Conservation (phyloP, 92 coral and sea anemone genomes). For the Diadumene lineata region DNA sequence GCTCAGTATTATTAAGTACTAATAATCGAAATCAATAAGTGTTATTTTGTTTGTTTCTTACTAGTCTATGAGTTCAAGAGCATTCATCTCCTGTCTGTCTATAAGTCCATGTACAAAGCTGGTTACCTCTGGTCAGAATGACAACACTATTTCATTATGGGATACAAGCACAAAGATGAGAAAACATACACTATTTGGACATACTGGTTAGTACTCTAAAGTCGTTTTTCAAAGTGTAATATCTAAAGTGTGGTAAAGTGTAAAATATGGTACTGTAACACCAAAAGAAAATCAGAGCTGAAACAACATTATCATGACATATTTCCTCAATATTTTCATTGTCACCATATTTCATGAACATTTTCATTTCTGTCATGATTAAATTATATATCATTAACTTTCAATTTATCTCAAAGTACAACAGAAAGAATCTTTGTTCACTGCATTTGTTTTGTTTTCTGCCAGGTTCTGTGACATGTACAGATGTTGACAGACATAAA, state of each 20-base stretch:
- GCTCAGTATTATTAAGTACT: not conserved
- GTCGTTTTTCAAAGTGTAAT: not conserved
- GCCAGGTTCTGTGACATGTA: constrained; percentile 83
- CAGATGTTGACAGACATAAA: constrained; percentile 85
- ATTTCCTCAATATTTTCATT: too few relatives aligned
- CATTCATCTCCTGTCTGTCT: constrained; percentile 79
- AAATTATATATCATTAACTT: too few relatives aligned
- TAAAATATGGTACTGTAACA: too few relatives aligned
- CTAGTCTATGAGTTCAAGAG: constrained; percentile 80
- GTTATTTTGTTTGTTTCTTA: constrained; percentile 4
- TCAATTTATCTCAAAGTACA: too few relatives aligned
- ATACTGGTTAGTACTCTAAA: constrained; percentile 53
- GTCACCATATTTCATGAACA: too few relatives aligned
- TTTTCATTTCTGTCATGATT: too few relatives aligned
- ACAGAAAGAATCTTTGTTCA: too few relatives aligned
- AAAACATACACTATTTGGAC: constrained; percentile 78
- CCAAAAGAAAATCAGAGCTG: too few relatives aligned
- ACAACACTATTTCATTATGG: constrained; percentile 82
- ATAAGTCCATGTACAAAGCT: constrained; percentile 84
- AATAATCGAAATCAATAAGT: not conserved
- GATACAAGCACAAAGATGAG: constrained; percentile 72
- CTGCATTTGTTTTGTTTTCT: not conserved
- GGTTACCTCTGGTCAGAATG: constrained; percentile 84
- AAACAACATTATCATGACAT: too few relatives aligned
- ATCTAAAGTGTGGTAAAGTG: too few relatives aligned